Conservation (phyloP, 2,113 vertebrate species). For the Pholis gunnellus region DNA sequence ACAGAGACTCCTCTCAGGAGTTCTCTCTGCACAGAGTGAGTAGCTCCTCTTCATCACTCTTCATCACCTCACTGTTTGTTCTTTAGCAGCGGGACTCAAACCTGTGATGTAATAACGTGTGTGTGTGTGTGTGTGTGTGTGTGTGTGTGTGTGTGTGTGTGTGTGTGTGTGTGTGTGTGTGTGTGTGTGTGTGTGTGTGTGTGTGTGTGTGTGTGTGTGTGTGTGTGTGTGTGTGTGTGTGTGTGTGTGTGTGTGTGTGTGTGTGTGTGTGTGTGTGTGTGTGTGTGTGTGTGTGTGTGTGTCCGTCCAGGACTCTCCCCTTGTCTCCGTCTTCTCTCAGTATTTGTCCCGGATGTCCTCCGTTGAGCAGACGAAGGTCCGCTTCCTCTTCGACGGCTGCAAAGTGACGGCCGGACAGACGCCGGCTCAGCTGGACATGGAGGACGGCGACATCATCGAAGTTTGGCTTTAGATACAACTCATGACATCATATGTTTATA, state of each 20-base stretch:
- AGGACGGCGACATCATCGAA: conserved; percentile 85
- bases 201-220: not conserved
- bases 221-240: not conserved
- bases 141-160: not conserved
- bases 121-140: not conserved
- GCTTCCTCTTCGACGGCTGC: conserved; percentile 82
- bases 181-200: not conserved
- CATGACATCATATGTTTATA: not conserved
- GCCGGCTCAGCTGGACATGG: conserved; percentile 84
- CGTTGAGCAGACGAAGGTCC: not conserved
- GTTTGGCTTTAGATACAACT: conserved; percentile 68
- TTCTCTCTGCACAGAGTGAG: conserved; percentile 78
- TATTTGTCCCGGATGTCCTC: conserved; percentile 64
- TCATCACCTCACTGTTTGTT: not conserved
- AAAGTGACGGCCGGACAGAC: conserved; percentile 74
- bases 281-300: not conserved
- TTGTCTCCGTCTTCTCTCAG: conserved; percentile 78
- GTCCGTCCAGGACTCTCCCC: conserved; percentile 70
- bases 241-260: not conserved
- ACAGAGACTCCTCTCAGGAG: conserved; percentile 72
- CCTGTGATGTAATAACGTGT: not conserved
- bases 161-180: not conserved
- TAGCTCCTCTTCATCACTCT: not conserved
- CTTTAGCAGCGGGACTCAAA: not conserved
- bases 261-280: not conserved